phyloP scores from a whole-genome alignment of 1,140 invertebrate species.

The Drosophila teissieri region DNA sequence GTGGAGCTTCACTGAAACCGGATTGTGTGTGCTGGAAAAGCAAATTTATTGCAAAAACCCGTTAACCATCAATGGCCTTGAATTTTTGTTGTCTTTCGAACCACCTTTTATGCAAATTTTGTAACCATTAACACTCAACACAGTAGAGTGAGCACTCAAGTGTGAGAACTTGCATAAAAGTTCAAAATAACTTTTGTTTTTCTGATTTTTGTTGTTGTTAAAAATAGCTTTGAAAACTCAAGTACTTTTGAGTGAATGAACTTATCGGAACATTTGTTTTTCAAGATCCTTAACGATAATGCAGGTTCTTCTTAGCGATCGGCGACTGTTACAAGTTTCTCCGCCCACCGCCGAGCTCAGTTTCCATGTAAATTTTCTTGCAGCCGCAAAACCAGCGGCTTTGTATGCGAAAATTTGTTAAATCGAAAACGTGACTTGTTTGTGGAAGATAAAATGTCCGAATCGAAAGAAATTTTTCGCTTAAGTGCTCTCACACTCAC shows the following conservation, averaged over 20 bases:
- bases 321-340: slow-evolving; percentile 14
- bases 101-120: background rate
- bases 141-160: background rate
- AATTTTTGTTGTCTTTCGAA: background rate
- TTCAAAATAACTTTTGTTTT: too few relatives aligned
- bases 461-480: slow-evolving; percentile 37
- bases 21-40: background rate
- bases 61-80: background rate
- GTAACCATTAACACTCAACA: background rate
- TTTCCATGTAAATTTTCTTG: slow-evolving; percentile 77
- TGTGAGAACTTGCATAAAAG: background rate
- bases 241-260: too few relatives aligned
- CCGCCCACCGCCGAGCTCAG: slow-evolving; percentile 31
- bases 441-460: slow-evolving; percentile 42
- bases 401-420: slow-evolving; percentile 80
- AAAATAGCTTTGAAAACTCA: background rate
- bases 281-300: too few relatives aligned
- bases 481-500: slow-evolving; percentile 19
- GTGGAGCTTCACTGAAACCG: background rate
- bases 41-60: background rate
- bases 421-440: slow-evolving; percentile 81
- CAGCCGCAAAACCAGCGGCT: slow-evolving; percentile 49
- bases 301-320: background rate
- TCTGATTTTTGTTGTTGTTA: too few relatives aligned
- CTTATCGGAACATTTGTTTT: too few relatives aligned